phyloP scores from a whole-genome alignment of 2,888 invertebrate species.

The Caradrina clavipalpis region DNA sequence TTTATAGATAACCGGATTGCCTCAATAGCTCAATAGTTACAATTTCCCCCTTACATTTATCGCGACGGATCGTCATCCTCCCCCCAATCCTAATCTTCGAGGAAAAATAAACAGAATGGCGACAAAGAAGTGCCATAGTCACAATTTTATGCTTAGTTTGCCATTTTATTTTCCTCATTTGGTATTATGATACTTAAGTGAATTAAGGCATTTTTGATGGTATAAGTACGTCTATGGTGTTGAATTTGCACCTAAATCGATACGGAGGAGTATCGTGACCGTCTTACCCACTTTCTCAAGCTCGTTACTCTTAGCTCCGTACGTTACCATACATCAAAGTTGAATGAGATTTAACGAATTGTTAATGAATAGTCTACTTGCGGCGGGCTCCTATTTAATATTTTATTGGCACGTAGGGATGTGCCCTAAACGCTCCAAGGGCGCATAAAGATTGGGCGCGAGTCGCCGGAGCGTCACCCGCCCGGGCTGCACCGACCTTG shows the following conservation, averaged over 20 bases:
- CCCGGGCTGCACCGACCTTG: constrained; percentile 83
- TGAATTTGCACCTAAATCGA: background rate
- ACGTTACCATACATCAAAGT: constrained; percentile 50
- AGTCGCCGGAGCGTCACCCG: constrained; percentile 67
- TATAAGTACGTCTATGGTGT: background rate
- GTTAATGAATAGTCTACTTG: constrained; percentile 68
- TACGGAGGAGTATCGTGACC: background rate
- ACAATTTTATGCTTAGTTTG: constrained; percentile 36
- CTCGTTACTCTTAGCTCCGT: constrained; percentile 1
- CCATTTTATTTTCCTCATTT: constrained; percentile 31
- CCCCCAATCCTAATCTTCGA: constrained; percentile 18
- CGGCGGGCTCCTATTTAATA: constrained; percentile 65
- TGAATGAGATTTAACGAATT: constrained; percentile 63
- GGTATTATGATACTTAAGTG: background rate
- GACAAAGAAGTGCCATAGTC: constrained; percentile 20
- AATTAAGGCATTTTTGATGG: background rate
- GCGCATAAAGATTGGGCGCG: constrained; percentile 73
- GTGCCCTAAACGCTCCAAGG: constrained; percentile 72
- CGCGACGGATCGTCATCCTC: background rate
- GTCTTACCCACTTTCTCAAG: constrained; percentile 5
- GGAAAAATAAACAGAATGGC: constrained; percentile 30
- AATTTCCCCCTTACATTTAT: background rate
- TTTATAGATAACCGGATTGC: constrained; percentile 23
- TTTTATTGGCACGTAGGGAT: constrained; percentile 66
- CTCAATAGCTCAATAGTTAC: constrained; percentile 27